A percentile compares a stretch with the other conserved stretches of the same genome.
phyloP scores from a whole-genome alignment of 2,113 vertebrate species.

The Odobenus rosmarus region DNA sequence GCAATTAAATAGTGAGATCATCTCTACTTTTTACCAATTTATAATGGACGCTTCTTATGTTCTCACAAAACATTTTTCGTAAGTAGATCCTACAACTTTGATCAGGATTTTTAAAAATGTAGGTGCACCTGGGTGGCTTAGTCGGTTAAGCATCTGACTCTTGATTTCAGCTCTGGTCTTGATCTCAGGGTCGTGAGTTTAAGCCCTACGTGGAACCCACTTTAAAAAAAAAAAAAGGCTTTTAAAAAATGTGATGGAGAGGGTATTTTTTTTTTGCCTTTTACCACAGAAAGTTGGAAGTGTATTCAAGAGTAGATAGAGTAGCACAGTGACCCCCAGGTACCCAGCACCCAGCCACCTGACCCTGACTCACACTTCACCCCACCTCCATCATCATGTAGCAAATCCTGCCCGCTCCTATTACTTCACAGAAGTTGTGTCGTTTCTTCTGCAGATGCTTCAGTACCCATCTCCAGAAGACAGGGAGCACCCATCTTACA shows the following conservation, averaged over 20 bases:
- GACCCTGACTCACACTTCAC: neutral
- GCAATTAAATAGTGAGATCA: neutral
- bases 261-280: neutral
- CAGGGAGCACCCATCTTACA: neutral
- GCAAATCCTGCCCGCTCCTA: neutral
- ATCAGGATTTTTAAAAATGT: neutral
- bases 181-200: neutral
- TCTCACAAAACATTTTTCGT: neutral
- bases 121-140: neutral
- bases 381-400: no score
- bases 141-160: neutral
- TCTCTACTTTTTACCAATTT: neutral
- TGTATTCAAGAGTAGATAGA: neutral
- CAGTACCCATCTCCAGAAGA: neutral
- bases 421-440: neutral
- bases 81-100: neutral
- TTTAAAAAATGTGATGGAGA: neutral
- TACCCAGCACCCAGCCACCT: neutral
- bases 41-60: neutral
- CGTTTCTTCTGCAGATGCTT: neutral
- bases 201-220: neutral
- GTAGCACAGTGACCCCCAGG: neutral
- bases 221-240: neutral
- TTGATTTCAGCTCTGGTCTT: neutral
- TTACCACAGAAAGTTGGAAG: neutral